These are phyloP conservation scores for Megalopta genalis DNA, from an alignment of 1,140 invertebrate genomes.

Conservation along the genomic window DNA sequence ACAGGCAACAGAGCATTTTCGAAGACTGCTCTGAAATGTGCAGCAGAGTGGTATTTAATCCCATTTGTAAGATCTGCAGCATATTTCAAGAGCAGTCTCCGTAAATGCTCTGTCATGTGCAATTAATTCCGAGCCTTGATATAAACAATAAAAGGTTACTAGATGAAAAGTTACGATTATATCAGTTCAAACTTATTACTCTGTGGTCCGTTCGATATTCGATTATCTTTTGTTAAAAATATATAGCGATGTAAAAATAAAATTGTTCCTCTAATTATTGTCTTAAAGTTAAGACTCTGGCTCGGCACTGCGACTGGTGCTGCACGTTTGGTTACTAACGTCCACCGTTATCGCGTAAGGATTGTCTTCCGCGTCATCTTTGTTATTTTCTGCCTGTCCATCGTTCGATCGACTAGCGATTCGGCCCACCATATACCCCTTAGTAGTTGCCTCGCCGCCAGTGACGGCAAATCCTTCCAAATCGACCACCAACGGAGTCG, in stretches of 20 bases:
- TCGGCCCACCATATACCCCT: neutral
- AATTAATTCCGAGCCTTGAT: too few relatives aligned
- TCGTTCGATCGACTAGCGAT: neutral
- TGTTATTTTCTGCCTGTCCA: conserved; percentile 8
- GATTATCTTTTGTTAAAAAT: neutral
- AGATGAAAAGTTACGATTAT: neutral
- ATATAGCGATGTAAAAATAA: neutral
- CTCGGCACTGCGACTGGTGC: neutral
- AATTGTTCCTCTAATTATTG: neutral
- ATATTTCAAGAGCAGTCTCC: too few relatives aligned
- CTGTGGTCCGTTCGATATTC: neutral
- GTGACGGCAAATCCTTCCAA: conserved; percentile 57
- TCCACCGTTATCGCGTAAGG: conserved; percentile 46
- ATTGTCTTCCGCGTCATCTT: conserved; percentile 36
- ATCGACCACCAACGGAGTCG: conserved; percentile 49
- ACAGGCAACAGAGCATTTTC: too few relatives aligned
- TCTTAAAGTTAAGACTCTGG: conserved; percentile 21
- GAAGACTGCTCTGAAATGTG: too few relatives aligned
- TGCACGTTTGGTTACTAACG: conserved; percentile 4
- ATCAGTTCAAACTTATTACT: too few relatives aligned
- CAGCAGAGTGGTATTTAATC: too few relatives aligned
- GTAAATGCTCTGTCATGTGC: too few relatives aligned
- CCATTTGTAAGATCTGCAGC: too few relatives aligned
- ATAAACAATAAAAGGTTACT: neutral
- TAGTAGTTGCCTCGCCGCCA: conserved; percentile 22